Base-by-base conservation (phyloP, 2,888 invertebrate species). In the Microplitis manilae region DNA sequence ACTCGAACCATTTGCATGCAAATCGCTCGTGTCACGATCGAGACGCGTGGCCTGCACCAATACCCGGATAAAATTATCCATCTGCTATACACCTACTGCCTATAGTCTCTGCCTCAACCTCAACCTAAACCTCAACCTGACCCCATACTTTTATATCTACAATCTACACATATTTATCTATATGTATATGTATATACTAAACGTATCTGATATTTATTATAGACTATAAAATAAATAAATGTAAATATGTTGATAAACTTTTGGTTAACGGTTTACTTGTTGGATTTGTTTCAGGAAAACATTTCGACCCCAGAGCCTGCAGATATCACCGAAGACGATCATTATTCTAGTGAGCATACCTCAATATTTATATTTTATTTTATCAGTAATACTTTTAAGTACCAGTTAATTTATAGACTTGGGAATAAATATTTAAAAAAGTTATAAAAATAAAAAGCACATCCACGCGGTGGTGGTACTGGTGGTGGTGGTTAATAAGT, bases 311-410 rank as follows among this genome's bases (percentile, higher is more conserved):
- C 94, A 40, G 94, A 94, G 86, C 93, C 94, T 7, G 91, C 92
- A 4, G 94, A 94, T 84, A 93, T 93, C 90, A 93, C 92, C 82
- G 94, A 94, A 83, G 94, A 94, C 81, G 94, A 94, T 84, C 94
- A 94, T 84, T 94, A 92, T 87, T 91, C 93, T 87, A 93, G 94
- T 94, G 91, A 93, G 93, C 83, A 84, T 80, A 50, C 8, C 9
- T 60, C 17, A 13, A 30, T 30, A 30, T 73, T 17, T 41, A 13
- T 30, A 39, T 65, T 13, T 30, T 67, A 20, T 38, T 67, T 8
- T 30, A 62, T n/a, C 62, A 5, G 9, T 13, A 59, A 59, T 13
- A n/a, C 59, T 8, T 59, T n/a, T 20, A 17, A 20, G 6, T 67
- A 7, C 38, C 13, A 17, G 30, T 2, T 15, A 67, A 67, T 9